These are phyloP conservation scores for Zeus faber DNA, from an alignment of 2,113 vertebrate species.

Conservation along the genomic window DNA sequence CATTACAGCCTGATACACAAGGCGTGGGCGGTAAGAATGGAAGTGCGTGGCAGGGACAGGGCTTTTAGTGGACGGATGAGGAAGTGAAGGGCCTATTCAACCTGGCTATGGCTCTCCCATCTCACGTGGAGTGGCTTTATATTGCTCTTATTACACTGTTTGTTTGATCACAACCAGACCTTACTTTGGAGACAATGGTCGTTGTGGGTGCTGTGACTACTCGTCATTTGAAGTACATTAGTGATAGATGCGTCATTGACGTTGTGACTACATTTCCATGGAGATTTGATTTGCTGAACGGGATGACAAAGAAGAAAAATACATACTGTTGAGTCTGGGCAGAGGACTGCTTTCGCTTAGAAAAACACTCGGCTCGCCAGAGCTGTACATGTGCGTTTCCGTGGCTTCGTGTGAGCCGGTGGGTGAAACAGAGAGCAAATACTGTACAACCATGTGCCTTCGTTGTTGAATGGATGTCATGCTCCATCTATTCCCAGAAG, in stretches of 20 bases:
- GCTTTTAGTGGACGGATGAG: conserved; percentile 54
- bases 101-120: conserved; percentile 33
- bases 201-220: conserved; percentile 22
- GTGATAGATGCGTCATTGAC: background rate
- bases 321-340: background rate
- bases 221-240: conserved; percentile 36
- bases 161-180: conserved; percentile 34
- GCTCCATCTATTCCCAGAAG: conserved; percentile 26
- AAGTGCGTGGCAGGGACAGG: conserved; percentile 28
- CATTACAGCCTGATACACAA: conserved; percentile 34
- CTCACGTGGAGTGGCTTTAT: conserved; percentile 43
- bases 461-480: conserved; percentile 28
- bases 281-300: background rate
- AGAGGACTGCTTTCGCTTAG: background rate
- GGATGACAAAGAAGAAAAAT: background rate
- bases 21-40: conserved; percentile 50
- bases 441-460: conserved; percentile 2
- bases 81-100: conserved; percentile 59
- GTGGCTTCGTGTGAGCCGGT: background rate
- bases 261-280: background rate
- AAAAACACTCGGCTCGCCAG: background rate
- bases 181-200: conserved; percentile 38
- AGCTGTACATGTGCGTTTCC: background rate
- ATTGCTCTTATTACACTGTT: conserved; percentile 45
- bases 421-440: conserved; percentile 16